phyloP scores from a whole-genome alignment of 2,888 invertebrate genomes.

The Blastobasis lacticolella region DNA sequence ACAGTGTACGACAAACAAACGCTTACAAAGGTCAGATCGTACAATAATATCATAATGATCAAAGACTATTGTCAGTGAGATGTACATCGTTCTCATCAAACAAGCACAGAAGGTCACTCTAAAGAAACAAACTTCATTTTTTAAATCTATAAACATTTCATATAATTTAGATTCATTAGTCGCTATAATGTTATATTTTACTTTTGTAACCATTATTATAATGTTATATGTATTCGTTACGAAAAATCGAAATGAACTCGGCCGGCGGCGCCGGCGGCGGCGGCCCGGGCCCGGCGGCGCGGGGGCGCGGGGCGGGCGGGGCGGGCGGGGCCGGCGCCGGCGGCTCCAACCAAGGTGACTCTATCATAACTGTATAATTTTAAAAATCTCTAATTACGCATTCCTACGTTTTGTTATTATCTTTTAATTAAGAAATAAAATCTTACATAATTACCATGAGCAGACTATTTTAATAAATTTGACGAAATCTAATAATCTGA shows the following conservation, averaged over 20 bases:
- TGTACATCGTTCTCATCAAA: conserved; percentile 52
- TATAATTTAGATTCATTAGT: conserved; percentile 74
- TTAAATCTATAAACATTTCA: conserved; percentile 74
- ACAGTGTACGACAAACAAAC: conserved; percentile 67
- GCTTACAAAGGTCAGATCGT: conserved; percentile 60
- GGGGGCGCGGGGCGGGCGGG: conserved; percentile 6
- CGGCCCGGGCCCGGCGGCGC: conserved; percentile 2
- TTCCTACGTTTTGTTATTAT: conserved; percentile 73
- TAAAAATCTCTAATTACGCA: conserved; percentile 74
- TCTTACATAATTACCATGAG: conserved; percentile 72
- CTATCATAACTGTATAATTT: conserved; percentile 74
- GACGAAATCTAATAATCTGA: conserved; percentile 69
- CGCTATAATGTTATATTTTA: conserved; percentile 74
- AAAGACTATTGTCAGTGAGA: conserved; percentile 63
- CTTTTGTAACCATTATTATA: conserved; percentile 73
- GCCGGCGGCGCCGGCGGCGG: conserved; percentile 14
- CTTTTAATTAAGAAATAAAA: conserved; percentile 72
- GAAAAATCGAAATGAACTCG: conserved; percentile 60
- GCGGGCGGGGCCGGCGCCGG: conserved; percentile 35
- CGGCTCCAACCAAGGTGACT: conserved; percentile 56
- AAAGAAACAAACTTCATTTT: conserved; percentile 62
- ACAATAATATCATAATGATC: conserved; percentile 46
- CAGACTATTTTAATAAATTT: conserved; percentile 72
- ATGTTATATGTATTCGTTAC: conserved; percentile 74
- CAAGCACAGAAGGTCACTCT: conserved; percentile 68